phyloP scores from a whole-genome alignment of 1,140 invertebrate genomes.

The Scaptomyza hsui region DNA sequence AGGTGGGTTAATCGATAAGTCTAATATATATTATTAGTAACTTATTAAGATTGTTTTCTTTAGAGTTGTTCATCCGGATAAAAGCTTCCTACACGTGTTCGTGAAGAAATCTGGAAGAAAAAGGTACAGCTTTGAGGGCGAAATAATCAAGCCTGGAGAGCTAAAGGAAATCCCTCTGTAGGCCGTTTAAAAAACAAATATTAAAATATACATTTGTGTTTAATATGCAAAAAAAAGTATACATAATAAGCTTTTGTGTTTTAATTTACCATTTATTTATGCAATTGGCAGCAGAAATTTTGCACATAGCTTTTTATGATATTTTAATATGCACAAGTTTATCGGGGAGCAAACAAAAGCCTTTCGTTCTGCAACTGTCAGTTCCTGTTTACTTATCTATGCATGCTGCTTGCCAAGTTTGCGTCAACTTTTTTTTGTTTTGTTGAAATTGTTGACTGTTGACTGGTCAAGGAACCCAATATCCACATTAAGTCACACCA shows the following conservation, averaged over 20 bases:
- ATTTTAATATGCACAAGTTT: slow-evolving; percentile 81
- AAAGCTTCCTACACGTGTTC: too few relatives aligned
- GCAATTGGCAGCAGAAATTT: slow-evolving; percentile 77
- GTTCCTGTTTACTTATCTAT: slow-evolving; percentile 47
- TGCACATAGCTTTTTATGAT: slow-evolving; percentile 77
- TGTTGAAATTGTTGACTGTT: not conserved
- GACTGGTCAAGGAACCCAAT: slow-evolving; percentile 56
- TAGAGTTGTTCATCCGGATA: not conserved
- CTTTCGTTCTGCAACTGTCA: slow-evolving; percentile 15
- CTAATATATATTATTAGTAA: too few relatives aligned
- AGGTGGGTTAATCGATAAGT: not conserved
- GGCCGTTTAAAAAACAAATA: too few relatives aligned
- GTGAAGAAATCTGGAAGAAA: too few relatives aligned
- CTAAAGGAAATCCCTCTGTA: too few relatives aligned
- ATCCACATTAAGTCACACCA: slow-evolving; percentile 57
- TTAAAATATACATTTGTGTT: not conserved
- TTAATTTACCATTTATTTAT: slow-evolving; percentile 52
- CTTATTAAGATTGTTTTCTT: not conserved
- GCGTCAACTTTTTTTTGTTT: not conserved
- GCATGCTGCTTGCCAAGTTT: slow-evolving; percentile 71
- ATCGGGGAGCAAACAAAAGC: slow-evolving; percentile 20
- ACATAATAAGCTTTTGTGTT: slow-evolving; percentile 23
- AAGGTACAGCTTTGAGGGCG: too few relatives aligned
- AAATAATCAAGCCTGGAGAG: too few relatives aligned
- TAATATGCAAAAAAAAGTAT: slow-evolving; percentile 50